Evolutionary conservation across 2,888 invertebrate genomes (phyloP).

Genomic region (Drosophila austrosaltans): DNA sequence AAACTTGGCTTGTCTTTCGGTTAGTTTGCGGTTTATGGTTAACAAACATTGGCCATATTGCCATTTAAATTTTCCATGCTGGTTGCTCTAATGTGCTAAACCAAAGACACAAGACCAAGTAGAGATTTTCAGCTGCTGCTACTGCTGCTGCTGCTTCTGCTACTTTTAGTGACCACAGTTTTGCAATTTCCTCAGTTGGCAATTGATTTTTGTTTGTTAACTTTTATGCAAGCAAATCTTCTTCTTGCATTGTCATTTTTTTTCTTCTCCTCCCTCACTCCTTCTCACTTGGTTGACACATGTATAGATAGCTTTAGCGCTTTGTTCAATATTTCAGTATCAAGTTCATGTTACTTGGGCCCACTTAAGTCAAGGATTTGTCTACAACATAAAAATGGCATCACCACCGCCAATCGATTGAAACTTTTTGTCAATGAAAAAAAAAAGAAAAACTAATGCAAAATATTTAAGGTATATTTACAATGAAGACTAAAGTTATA

Average conservation of each 20-base stretch:
- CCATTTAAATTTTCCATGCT: conserved; percentile 25
- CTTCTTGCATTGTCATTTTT: conserved; percentile 11
- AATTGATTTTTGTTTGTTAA: conserved; percentile 72
- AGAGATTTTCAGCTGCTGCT: neutral
- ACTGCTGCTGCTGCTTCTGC: neutral
- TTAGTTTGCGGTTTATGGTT: conserved; percentile 46
- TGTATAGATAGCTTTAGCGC: conserved; percentile 14
- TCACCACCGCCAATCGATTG: conserved; percentile 19
- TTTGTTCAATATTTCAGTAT: conserved; percentile 61
- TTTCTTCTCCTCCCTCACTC: neutral
- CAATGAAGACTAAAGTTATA: neutral
- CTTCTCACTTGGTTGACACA: neutral
- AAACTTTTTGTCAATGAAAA: conserved; percentile 7
- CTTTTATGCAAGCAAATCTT: conserved; percentile 62
- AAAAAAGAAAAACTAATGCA: neutral
- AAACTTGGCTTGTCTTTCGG: conserved; percentile 33
- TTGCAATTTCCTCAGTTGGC: conserved; percentile 20
- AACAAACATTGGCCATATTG: conserved; percentile 38
- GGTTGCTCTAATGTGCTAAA: conserved; percentile 30
- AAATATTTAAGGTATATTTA: neutral
- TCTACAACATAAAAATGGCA: conserved; percentile 24
- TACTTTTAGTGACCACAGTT: conserved; percentile 26
- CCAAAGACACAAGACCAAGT: neutral
- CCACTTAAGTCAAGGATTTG: conserved; percentile 38
- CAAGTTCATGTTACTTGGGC: conserved; percentile 61